Evolutionary conservation across 2,888 invertebrate species (phyloP).

Genomic region (Leptopterna dolabrata): DNA sequence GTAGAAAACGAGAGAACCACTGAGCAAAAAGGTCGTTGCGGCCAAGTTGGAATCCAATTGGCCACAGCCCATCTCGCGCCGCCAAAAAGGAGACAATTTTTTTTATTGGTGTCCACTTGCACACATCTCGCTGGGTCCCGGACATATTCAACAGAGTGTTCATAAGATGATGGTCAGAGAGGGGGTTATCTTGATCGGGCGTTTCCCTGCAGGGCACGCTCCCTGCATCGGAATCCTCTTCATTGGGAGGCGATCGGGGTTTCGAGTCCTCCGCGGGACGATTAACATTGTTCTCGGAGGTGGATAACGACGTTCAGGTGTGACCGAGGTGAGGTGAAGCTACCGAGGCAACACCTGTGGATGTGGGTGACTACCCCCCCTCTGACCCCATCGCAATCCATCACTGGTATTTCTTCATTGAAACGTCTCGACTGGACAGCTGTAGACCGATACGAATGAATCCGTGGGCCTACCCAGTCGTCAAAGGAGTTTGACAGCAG

Average conservation of each 20-base stretch:
- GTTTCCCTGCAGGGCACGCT: neutral
- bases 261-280: neutral
- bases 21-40: neutral
- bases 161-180: no score
- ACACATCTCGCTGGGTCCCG: no score
- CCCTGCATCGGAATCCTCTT: conserved; percentile 28
- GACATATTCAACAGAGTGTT: no score
- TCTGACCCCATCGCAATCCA: no score
- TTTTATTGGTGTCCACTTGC: neutral
- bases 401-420: neutral
- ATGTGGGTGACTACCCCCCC: neutral
- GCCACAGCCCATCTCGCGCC: neutral
- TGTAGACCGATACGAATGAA: no score
- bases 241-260: conserved; percentile 1
- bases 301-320: conserved; percentile 23
- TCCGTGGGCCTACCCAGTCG: no score
- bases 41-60: neutral
- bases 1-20: neutral
- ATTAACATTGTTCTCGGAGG: conserved; percentile 11
- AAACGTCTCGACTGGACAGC: neutral
- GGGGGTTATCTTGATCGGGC: neutral
- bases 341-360: conserved; percentile 5
- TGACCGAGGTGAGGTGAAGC: no score
- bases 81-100: neutral
- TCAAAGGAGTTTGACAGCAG: no score